A percentile compares a stretch with the other conserved stretches of the same genome.
Evolutionary conservation across 1,140 invertebrate genomes (phyloP).

Genomic region (Ridgeia piscesae): DNA sequence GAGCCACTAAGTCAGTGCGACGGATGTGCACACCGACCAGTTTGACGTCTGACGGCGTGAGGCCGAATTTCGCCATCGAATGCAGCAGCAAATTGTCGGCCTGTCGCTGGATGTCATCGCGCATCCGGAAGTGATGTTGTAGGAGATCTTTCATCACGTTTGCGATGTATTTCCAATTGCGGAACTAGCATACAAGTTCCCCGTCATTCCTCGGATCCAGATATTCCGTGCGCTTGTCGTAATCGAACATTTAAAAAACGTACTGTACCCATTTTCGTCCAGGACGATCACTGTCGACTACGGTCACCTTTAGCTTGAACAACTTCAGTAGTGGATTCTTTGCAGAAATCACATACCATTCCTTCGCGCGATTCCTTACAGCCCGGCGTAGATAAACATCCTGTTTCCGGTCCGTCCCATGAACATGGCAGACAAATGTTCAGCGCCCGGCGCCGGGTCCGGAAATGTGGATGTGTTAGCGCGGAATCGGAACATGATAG

Average conservation of each 20-base stretch:
- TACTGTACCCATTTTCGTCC: not conserved
- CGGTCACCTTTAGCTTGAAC: not conserved
- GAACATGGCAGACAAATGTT: no score
- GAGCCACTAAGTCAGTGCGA: slow-evolving; percentile 19
- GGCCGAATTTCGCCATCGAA: not conserved
- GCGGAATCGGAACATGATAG: no score
- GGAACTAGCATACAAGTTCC: not conserved
- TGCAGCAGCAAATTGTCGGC: not conserved
- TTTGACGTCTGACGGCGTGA: not conserved
- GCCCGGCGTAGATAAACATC: slow-evolving; percentile 25
- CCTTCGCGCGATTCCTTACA: slow-evolving; percentile 10
- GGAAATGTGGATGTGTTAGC: no score
- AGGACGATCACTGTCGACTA: no score
- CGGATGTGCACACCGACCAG: slow-evolving; percentile 24
- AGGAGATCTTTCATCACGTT: not conserved
- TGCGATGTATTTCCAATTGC: slow-evolving; percentile 13
- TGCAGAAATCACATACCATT: not conserved
- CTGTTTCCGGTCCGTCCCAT: slow-evolving; percentile 22
- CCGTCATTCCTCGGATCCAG: not conserved
- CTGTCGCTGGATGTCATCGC: not conserved
- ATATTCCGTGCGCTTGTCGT: not conserved
- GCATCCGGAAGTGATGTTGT: slow-evolving; percentile 7
- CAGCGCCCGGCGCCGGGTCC: no score
- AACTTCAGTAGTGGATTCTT: not conserved
- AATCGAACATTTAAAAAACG: no score